Conservation (phyloP, 2,888 invertebrate species). For the Chloroclysta siterata region DNA sequence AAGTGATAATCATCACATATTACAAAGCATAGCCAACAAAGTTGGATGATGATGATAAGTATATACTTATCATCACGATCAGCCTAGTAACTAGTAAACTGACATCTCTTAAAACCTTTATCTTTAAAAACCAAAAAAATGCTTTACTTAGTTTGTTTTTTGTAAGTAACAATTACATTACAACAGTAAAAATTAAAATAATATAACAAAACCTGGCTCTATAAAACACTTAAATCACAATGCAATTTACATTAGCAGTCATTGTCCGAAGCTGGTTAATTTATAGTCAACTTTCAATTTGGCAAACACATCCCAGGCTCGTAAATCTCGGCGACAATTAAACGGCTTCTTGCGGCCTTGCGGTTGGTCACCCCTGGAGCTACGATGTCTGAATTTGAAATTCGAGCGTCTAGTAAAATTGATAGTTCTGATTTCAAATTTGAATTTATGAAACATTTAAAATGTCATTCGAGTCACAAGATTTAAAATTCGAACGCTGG, state of each 20-base stretch:
- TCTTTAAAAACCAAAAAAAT: too few species aligned
- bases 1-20: too few species aligned
- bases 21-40: too few species aligned
- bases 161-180: too few species aligned
- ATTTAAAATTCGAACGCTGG: too few species aligned
- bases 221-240: constrained; percentile 35
- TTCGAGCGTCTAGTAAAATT: constrained; percentile 19
- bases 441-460: background rate
- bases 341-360: constrained; percentile 70
- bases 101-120: too few species aligned
- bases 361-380: constrained; percentile 52
- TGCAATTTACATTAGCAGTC: constrained; percentile 45
- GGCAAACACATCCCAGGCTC: constrained; percentile 67
- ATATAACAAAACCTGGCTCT: constrained; percentile 7
- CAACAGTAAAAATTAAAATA: too few species aligned
- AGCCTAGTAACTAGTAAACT: too few species aligned
- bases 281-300: constrained; percentile 83
- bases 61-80: too few species aligned
- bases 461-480: too few species aligned
- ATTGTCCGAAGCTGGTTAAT: constrained; percentile 57
- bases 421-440: constrained; percentile 11
- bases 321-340: constrained; percentile 77
- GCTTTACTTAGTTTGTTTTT: too few species aligned
- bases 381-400: constrained; percentile 27
- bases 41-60: too few species aligned